phyloP scores from a whole-genome alignment of 2,888 invertebrate genomes.

The Lamproptera curius region DNA sequence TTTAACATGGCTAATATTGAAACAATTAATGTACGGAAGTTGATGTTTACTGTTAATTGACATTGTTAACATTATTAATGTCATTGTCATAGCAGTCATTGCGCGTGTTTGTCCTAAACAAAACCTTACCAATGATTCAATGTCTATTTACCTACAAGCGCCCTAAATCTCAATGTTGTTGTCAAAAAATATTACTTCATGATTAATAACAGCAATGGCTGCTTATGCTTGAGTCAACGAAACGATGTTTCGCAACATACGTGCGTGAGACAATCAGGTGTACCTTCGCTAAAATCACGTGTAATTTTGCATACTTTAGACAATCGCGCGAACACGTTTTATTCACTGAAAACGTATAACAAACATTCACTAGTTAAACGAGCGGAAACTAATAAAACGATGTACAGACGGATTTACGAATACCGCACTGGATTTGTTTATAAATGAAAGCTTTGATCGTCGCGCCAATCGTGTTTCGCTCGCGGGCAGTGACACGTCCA shows the following conservation, averaged over 20 bases:
- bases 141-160: too few relatives aligned
- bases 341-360: constrained; percentile 8
- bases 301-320: constrained; percentile 5
- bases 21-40: constrained; percentile 14
- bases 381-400: too few relatives aligned
- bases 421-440: constrained; percentile 50
- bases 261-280: neutral
- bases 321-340: constrained; percentile 7
- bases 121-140: neutral
- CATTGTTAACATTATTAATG: constrained; percentile 9
- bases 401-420: too few relatives aligned
- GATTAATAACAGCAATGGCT: too few relatives aligned
- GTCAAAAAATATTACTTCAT: too few relatives aligned
- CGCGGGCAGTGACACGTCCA: constrained; percentile 29
- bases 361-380: too few relatives aligned
- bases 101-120: neutral
- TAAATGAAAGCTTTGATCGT: constrained; percentile 51
- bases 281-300: constrained; percentile 17
- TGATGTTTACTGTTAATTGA: constrained; percentile 6
- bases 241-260: neutral
- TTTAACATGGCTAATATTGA: constrained; percentile 2
- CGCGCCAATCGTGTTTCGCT: constrained; percentile 33
- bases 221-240: neutral
- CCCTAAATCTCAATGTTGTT: too few relatives aligned
- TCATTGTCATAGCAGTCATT: constrained; percentile 7